Percentiles rank a stretch among this genome's conserved stretches.
Evolutionary conservation across 2,113 vertebrate species (phyloP).

Genomic region (Phasianus colchicus): DNA sequence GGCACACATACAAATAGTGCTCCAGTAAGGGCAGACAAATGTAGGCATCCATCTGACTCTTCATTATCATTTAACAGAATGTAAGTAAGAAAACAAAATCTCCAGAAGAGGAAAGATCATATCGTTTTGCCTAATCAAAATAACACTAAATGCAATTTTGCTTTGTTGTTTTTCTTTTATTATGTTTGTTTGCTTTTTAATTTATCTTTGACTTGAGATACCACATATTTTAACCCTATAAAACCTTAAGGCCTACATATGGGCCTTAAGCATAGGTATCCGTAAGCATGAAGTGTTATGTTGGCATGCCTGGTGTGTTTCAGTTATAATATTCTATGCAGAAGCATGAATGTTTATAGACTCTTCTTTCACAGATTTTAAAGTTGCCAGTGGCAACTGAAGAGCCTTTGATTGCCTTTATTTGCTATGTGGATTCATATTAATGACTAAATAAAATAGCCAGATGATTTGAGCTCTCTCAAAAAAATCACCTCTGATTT

Average conservation of each 20-base stretch:
- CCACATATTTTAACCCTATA: not conserved
- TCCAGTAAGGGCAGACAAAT: not conserved
- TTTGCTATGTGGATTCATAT: slow-evolving; percentile 12
- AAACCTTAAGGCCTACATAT: not conserved
- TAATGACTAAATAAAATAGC: slow-evolving; percentile 45
- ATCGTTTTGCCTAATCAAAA: not conserved
- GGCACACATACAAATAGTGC: rapidly evolving
- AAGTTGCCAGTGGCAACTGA: slow-evolving; percentile 27
- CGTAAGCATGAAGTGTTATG: not conserved
- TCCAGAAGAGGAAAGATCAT: not conserved
- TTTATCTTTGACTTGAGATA: not conserved
- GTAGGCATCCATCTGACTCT: not conserved
- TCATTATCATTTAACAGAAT: not conserved
- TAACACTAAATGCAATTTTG: not conserved
- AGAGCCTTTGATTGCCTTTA: slow-evolving; percentile 22
- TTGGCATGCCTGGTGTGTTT: not conserved
- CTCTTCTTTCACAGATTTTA: not conserved
- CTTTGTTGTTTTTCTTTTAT: not conserved
- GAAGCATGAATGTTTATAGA: not conserved
- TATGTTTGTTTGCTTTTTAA: not conserved
- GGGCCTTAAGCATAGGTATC: not conserved
- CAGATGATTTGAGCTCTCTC: slow-evolving; percentile 46
- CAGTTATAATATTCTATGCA: not conserved
- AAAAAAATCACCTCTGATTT: slow-evolving; percentile 64
- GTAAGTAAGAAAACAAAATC: not conserved